These are phyloP conservation scores for Egretta garzetta DNA, from an alignment of 2,113 vertebrate genomes.

Conservation along the genomic window DNA sequence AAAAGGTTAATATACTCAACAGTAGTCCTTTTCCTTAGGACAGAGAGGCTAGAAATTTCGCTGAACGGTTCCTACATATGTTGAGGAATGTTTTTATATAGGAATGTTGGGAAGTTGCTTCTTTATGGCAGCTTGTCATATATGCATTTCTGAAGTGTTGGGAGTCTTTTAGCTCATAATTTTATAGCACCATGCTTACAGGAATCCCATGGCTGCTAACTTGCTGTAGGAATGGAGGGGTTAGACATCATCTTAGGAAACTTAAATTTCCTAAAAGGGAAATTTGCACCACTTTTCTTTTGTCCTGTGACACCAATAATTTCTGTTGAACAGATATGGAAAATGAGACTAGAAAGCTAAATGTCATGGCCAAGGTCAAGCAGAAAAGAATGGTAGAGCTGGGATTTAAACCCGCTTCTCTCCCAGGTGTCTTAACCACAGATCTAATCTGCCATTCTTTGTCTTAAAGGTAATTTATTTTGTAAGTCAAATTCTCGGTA, in stretches of 20 bases:
- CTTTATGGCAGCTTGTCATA: neutral
- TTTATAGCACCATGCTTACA: neutral
- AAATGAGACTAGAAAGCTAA: neutral
- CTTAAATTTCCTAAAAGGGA: neutral
- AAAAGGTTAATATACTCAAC: neutral
- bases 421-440: conserved; percentile 27
- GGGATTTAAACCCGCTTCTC: conserved; percentile 26
- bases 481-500: conserved; percentile 30
- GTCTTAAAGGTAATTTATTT: conserved; percentile 53
- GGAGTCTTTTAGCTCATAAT: neutral
- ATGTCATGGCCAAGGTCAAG: conserved; percentile 30
- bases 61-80: neutral
- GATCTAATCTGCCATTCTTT: conserved; percentile 37
- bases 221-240: neutral
- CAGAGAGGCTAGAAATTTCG: neutral
- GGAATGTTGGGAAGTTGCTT: neutral
- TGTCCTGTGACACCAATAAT: neutral
- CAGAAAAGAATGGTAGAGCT: neutral
- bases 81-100: neutral
- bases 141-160: neutral
- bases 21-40: neutral
- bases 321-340: neutral
- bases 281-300: neutral
- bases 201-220: neutral
- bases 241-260: neutral